phyloP scores from a whole-genome alignment of 2,888 invertebrate species.

The Pterostichus niger region DNA sequence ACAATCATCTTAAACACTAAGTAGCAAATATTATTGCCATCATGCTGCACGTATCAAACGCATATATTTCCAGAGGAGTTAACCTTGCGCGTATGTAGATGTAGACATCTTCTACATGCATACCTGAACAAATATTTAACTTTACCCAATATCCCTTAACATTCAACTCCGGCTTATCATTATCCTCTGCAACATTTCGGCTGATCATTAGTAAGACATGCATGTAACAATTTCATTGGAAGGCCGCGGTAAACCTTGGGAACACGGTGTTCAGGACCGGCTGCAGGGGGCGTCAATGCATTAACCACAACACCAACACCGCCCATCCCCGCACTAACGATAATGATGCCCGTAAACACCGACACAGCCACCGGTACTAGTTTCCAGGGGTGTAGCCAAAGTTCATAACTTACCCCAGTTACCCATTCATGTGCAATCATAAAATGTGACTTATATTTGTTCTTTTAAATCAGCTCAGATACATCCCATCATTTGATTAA shows the following conservation, averaged over 20 bases:
- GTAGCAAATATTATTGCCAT: too few relatives aligned
- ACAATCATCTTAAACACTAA: too few relatives aligned
- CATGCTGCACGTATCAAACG: too few relatives aligned
- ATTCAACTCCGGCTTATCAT: background rate
- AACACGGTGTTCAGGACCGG: background rate
- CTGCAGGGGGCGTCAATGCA: slow-evolving; percentile 31
- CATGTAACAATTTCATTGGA: slow-evolving; percentile 31
- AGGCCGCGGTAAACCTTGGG: slow-evolving; percentile 13
- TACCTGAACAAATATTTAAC: too few relatives aligned
- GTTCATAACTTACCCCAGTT: too few relatives aligned
- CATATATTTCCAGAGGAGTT: too few relatives aligned
- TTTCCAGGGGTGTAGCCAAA: too few relatives aligned
- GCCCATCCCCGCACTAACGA: slow-evolving; percentile 1
- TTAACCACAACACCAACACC: background rate
- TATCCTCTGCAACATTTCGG: background rate
- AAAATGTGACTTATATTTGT: too few relatives aligned
- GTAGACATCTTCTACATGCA: background rate
- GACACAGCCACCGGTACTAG: background rate
- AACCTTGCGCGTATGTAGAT: too few relatives aligned
- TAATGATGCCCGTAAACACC: slow-evolving; percentile 42
- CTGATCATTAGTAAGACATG: slow-evolving; percentile 27
- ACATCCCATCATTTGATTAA: too few relatives aligned
- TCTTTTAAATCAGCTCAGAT: too few relatives aligned
- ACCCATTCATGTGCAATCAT: too few relatives aligned
- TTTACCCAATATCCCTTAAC: background rate